Conservation (phyloP, 2,113 vertebrate species). For the Halcyon malimbica region DNA sequence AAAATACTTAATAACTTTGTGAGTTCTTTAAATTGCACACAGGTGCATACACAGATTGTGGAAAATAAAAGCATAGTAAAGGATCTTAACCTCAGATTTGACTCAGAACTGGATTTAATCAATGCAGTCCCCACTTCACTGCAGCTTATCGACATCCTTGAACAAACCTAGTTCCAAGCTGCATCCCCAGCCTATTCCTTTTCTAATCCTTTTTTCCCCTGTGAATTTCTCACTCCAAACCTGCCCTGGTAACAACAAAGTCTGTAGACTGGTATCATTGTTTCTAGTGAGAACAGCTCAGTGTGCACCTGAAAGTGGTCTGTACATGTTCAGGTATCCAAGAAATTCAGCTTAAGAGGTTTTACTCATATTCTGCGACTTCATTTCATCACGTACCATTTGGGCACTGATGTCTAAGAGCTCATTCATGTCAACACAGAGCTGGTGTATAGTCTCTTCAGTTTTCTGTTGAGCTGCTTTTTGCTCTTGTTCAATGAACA, state of each 20-base stretch:
- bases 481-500: conserved; percentile 39
- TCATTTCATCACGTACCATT: conserved; percentile 11
- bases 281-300: not conserved
- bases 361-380: not conserved
- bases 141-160: not conserved
- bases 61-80: not conserved
- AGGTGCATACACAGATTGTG: not conserved
- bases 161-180: not conserved
- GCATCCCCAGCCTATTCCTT: not conserved
- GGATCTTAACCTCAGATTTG: not conserved
- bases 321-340: not conserved
- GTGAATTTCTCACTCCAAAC: not conserved
- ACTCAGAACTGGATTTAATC: not conserved
- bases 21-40: not conserved
- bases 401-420: not conserved
- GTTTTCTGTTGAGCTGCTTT: conserved; percentile 4
- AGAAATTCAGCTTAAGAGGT: not conserved
- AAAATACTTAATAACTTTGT: not conserved
- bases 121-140: not conserved
- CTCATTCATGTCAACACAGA: not conserved
- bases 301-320: not conserved
- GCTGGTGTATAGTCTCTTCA: not conserved
- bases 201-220: not conserved
- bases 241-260: not conserved
- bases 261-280: not conserved